Base-by-base conservation (phyloP, 1,140 invertebrate species). In the Drosophila athabasca region DNA sequence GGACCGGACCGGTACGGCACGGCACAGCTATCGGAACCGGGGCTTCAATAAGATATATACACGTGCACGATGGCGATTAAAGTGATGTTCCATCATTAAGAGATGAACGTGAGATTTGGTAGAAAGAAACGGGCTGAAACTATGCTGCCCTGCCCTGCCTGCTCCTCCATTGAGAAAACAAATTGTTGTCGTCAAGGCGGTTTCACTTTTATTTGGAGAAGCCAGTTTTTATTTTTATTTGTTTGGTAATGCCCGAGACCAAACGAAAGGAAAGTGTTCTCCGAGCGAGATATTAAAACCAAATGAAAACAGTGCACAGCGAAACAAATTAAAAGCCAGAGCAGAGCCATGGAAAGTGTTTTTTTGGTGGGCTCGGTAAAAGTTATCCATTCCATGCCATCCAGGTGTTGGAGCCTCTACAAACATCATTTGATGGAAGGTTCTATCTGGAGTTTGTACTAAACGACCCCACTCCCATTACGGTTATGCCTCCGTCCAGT, bases 71-170 rank as follows among this genome's bases (percentile, higher is more conserved):
- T 57, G 66, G 62, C 73, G 85, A 84, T 80, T 84, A 85, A 85
- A 81, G 44, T 53, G 58, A 69, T 69, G 76, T 50, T 61, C 65
- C 77, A 80, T 78, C 82, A 85, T 85, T 85, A 85, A 79, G 62
- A 85, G 82, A 85, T 85, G 78, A 71, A 85, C 82, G 82, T 85
- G 82, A 85, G 82, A 85, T 85, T 85, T 76, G 45, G 50, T 11
- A 39, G 15, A 44, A 22, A 6, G 44, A 22, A 26, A 69, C 69
- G 64, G 66, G 73, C 67, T 59, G 76, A 66, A 52, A 45, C 35
- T 50, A 39, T 53, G 35, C 43, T 39, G n/a, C 17, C 17, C 17
- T 19, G 17, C 17, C 17, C 17, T 19, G 17, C 59, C 11, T 0
- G 44, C n/a, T 26, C 6, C 51, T 13, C 17, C 58, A 55, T 75